Evolutionary conservation across 1,140 invertebrate genomes (phyloP), one percentile per base, ranked within the genome.

Genomic region (Drosophila murphyi): DNA sequence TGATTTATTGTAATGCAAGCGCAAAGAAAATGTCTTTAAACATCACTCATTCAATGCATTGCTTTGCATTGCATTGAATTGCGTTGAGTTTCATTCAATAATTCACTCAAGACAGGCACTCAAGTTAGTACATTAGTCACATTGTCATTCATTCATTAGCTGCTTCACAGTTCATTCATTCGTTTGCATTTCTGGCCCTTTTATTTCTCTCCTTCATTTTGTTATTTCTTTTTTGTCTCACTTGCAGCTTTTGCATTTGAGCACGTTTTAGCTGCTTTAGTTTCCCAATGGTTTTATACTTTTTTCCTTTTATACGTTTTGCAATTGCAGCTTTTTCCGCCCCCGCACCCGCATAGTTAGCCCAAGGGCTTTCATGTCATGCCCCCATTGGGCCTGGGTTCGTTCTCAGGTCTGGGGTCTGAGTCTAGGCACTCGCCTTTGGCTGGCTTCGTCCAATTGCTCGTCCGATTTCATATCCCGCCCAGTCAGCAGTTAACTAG

Each of bases 311-410:
- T 57, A 59, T 39, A 55, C 28, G 55, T 6, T 31, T 32, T 70
- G 48, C 47, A 39, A 45, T 37, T 63, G 6, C 50, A 32, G 29
- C 54, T 67, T 39, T 31, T 48, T 20, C 39, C n/a, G 70, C 47
- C 41, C 35, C 51, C 50, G 20, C 62, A 52, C 74, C 59, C 51
- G 48, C 5, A 28, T 34, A 20, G n/a, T 59, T 8, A 61, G 72
- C 67, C 75, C 78, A 78, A 89, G 80, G 78, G 85, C 85, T 85
- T 89, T 89, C 76, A 69, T 69, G 83, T 80, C 79, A 73, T 72
- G 74, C 73, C 79, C 79, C 63, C 68, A 75, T 70, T 69, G 68
- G 76, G 64, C 85, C 80, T 76, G 50, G 63, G 63, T 69, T 65
- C 65, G 10, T 43, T 34, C 78, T 76, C 57, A 47, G 48, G 55